A percentile compares a stretch with the other conserved stretches of the same genome.
Conservation (phyloP, 2,113 vertebrate species). For the Albula glossodonta region DNA sequence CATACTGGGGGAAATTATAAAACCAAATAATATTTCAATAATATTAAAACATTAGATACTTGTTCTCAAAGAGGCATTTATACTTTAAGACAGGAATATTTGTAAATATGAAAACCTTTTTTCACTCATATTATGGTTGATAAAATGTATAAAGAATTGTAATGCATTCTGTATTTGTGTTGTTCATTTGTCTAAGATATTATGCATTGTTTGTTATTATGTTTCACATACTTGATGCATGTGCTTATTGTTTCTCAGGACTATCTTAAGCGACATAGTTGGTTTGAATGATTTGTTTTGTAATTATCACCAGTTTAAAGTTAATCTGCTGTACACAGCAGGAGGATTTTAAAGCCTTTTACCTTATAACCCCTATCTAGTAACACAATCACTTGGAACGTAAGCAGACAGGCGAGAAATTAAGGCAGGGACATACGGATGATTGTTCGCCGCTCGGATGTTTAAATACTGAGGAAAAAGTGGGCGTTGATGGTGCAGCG, state of each 20-base stretch:
- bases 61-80: neutral
- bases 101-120: neutral
- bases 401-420: conserved; percentile 72
- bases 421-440: conserved; percentile 59
- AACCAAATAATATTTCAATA: no score
- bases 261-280: conserved; percentile 58
- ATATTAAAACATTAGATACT: no score
- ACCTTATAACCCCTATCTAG: conserved; percentile 63
- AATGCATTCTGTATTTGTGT: no score
- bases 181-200: no score
- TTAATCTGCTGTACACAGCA: conserved; percentile 62
- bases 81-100: neutral
- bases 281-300: conserved; percentile 54
- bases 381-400: conserved; percentile 62
- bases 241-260: neutral
- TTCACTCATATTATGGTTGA: neutral
- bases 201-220: no score
- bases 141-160: neutral
- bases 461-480: conserved; percentile 35
- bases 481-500: conserved; percentile 27
- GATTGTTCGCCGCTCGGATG: conserved; percentile 45
- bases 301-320: conserved; percentile 66
- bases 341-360: conserved; percentile 67
- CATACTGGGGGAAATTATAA: neutral
- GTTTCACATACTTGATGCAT: neutral